A percentile compares a stretch with the other conserved stretches of the same genome.
Conservation (phyloP, 2,797 vertebrate genomes). For the Pangasius krempfi region DNA sequence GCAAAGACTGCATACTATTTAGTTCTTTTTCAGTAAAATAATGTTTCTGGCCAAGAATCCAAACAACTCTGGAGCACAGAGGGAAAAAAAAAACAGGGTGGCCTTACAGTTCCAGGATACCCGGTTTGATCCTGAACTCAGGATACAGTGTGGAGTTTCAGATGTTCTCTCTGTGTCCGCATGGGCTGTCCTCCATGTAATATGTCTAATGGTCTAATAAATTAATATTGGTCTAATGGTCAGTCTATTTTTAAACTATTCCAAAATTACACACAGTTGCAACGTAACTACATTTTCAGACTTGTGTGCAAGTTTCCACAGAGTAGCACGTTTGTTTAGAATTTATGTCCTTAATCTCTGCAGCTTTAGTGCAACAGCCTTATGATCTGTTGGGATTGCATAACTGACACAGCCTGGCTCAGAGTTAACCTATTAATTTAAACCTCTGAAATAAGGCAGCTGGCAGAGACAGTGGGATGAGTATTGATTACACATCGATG, state of each 20-base stretch:
- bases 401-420: slow-evolving; percentile 21
- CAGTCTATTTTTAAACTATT: background rate
- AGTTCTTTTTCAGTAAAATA: background rate
- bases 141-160: background rate
- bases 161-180: background rate
- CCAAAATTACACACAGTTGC: background rate
- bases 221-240: background rate
- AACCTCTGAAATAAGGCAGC: slow-evolving; percentile 33
- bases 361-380: slow-evolving; percentile 9
- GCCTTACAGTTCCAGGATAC: background rate
- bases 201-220: no score
- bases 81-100: background rate
- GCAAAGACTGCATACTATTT: background rate
- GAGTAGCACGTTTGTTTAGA: background rate
- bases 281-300: background rate
- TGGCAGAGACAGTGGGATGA: slow-evolving; percentile 30
- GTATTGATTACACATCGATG: slow-evolving; percentile 37
- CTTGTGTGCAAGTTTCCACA: background rate
- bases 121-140: background rate
- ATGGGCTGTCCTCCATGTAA: background rate
- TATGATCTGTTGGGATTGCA: slow-evolving; percentile 16
- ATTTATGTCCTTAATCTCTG: slow-evolving; percentile 9
- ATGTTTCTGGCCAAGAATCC: background rate
- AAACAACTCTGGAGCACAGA: background rate
- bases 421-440: slow-evolving; percentile 41